Conservation (phyloP, 2,113 vertebrate genomes). For the Origma solitaria region DNA sequence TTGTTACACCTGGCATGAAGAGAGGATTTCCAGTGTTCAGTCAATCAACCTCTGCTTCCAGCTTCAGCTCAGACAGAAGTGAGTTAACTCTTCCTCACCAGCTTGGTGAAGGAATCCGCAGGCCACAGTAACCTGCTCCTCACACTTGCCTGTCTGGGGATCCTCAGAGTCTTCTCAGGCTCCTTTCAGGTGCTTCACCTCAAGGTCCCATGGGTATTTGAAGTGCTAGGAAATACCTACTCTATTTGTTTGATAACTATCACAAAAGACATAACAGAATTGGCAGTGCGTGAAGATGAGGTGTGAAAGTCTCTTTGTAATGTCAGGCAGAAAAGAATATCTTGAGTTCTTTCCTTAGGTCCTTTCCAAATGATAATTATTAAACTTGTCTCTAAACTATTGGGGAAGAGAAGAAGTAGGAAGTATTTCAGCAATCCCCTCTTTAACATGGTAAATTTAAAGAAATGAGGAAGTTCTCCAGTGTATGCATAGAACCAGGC, state of each 20-base stretch:
- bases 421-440: neutral
- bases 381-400: neutral
- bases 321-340: neutral
- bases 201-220: rapidly evolving
- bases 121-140: neutral
- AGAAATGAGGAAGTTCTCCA: neutral
- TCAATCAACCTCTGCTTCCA: constrained; percentile 5
- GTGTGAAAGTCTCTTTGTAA: neutral
- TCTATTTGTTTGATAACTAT: neutral
- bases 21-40: constrained; percentile 6
- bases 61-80: neutral
- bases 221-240: neutral
- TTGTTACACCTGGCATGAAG: constrained; percentile 31
- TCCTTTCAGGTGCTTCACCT: neutral
- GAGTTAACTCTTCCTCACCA: constrained; percentile 12
- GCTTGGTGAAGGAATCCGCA: neutral
- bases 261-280: neutral
- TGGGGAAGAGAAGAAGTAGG: neutral
- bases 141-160: neutral
- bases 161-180: neutral
- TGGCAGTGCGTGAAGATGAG: neutral
- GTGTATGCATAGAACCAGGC: neutral
- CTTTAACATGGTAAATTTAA: neutral
- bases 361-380: neutral
- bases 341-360: neutral